Base-by-base conservation (phyloP, 2,797 vertebrate genomes). In the Sandelia bainsii region DNA sequence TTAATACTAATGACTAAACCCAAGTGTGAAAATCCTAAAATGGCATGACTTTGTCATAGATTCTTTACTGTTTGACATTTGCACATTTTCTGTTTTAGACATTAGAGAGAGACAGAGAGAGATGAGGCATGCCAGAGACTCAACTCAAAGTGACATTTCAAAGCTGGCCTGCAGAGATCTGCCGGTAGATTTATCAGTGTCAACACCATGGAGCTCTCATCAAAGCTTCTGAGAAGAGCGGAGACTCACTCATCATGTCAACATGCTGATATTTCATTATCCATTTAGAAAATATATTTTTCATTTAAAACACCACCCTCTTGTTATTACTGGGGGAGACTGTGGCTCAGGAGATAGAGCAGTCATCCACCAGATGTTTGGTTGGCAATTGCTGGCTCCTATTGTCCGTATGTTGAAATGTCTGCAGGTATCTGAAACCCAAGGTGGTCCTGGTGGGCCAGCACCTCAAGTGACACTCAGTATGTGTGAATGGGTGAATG, bases 141-240 rank as follows among this genome's bases (percentile, higher is more conserved):
- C 83, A 77, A 89, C 73, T 83, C 76, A 72, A 83, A 92, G 88
- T 94, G 93, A 92, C 90, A 93, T 91, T 93, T 92, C 81, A 83
- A 84, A 83, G 66, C 69, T 78, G 67, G 91, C 94, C 92, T 79
- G 75, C 75, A 92, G 93, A 83, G 73, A 75, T 88, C 51, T 66
- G 72, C 80, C 72, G 44, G 80, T 90, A 87, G 83, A 91, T 92
- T 93, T 86, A 88, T 94, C 92, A 93, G 84, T 77, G 91, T 93
- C 93, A 94, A 86, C 88, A 75, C 73, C 57, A 54, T 53, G 48
- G 77, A 86, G 78, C 67, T 62, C 72, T 75, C 84, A 79, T 88
- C 79, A 83, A 87, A 87, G 72, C 49, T 52, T 84, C 72, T 81
- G 40, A 71, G 74, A 76, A 68, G 77, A 78, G 83, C 72, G 83